Evolutionary conservation across 2,113 vertebrate genomes (phyloP).

Genomic region (Chaetodon auriga): DNA sequence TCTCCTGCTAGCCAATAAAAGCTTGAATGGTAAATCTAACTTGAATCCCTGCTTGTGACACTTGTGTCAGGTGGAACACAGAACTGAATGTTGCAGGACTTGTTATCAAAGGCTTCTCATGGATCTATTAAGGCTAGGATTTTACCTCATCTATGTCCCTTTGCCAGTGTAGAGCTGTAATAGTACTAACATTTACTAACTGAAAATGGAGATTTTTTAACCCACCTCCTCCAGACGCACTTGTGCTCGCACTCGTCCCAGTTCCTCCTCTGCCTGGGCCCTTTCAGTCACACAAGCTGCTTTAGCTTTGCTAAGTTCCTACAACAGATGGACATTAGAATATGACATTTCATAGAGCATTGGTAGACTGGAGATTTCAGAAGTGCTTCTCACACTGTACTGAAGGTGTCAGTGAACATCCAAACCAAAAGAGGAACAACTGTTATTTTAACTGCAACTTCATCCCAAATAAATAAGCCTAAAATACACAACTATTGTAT

Average conservation of each 20-base stretch:
- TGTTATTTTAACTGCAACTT: neutral
- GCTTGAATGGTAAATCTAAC: no score
- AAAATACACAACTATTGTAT: neutral
- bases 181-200: neutral
- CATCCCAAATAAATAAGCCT: neutral
- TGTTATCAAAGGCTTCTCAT: neutral
- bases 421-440: neutral
- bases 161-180: neutral
- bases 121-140: neutral
- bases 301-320: constrained; percentile 92
- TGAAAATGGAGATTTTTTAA: neutral
- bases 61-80: no score
- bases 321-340: constrained; percentile 5
- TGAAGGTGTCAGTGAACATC: neutral
- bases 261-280: constrained; percentile 89
- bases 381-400: neutral
- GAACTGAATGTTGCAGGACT: neutral
- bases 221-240: constrained; percentile 91
- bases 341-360: neutral
- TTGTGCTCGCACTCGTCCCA: constrained; percentile 86
- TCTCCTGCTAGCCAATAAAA: no score
- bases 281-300: constrained; percentile 84
- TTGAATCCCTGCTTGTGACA: no score
- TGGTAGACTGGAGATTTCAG: neutral
- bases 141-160: neutral